phyloP scores from a whole-genome alignment of 23 tunicate species.

The Phallusia fumigata region DNA sequence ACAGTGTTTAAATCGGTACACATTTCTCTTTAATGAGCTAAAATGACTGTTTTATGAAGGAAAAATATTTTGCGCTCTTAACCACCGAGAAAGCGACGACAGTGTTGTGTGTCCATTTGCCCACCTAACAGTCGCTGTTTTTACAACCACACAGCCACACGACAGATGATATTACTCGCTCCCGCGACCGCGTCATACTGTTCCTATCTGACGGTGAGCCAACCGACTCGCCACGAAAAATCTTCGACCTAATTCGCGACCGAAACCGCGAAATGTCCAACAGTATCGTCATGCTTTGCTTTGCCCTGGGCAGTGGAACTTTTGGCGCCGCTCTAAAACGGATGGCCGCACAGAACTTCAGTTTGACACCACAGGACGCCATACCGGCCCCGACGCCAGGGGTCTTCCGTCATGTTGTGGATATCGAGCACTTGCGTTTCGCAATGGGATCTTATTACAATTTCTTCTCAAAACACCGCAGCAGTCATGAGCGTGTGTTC shows the following conservation, averaged over 20 bases:
- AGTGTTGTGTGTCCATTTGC: too few relatives aligned
- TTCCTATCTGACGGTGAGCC: conserved; percentile 92
- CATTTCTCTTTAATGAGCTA: too few relatives aligned
- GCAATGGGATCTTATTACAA: conserved; percentile 83
- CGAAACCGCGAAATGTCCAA: conserved; percentile 58
- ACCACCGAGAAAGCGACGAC: too few relatives aligned
- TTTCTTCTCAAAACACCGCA: conserved; percentile 29
- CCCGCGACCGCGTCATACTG: conserved; percentile 75
- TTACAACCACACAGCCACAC: background rate
- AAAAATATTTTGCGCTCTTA: too few relatives aligned
- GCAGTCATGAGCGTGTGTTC: background rate
- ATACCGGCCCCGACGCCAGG: conserved; percentile 30
- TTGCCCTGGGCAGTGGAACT: conserved; percentile 76
- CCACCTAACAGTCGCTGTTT: too few relatives aligned
- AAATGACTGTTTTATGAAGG: too few relatives aligned
- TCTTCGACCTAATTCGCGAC: conserved; percentile 48
- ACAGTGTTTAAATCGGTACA: too few relatives aligned
- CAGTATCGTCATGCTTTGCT: conserved; percentile 74
- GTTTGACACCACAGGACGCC: conserved; percentile 12
- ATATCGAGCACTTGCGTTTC: conserved; percentile 56
- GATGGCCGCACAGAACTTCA: conserved; percentile 71
- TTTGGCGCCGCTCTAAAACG: conserved; percentile 62
- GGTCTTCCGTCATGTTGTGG: conserved; percentile 57
- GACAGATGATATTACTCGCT: conserved; percentile 26
- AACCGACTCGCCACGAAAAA: conserved; percentile 54